Conservation (phyloP, 2,797 vertebrate species). For the Diplodus sargus region DNA sequence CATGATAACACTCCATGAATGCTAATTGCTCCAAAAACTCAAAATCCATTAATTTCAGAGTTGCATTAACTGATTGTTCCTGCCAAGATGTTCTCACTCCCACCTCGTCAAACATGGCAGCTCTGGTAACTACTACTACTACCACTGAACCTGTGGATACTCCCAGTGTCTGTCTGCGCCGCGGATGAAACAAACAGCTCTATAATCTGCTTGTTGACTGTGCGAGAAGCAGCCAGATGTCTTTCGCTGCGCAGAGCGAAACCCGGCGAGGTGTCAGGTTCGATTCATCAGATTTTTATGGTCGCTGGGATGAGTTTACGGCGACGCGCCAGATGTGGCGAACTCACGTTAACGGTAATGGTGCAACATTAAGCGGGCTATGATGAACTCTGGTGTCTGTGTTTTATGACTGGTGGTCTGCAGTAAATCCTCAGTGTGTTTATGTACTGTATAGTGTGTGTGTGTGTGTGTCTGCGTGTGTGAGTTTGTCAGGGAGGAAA, state of each 20-base stretch:
- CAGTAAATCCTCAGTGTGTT: slow-evolving; percentile 32
- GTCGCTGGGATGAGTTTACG: slow-evolving; percentile 56
- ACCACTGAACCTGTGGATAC: neutral
- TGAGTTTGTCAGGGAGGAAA: neutral
- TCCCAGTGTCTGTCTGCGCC: neutral
- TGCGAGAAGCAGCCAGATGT: slow-evolving; percentile 34
- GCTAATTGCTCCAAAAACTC: too few species aligned
- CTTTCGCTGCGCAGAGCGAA: slow-evolving; percentile 13
- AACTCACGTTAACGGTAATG: slow-evolving; percentile 49
- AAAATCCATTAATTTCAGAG: too few species aligned
- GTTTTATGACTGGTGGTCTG: slow-evolving; percentile 39
- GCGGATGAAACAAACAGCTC: slow-evolving; percentile 13
- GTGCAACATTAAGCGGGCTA: slow-evolving; percentile 47
- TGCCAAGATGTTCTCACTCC: too few species aligned
- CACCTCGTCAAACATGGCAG: too few species aligned
- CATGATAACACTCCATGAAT: too few species aligned
- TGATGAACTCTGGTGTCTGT: slow-evolving; percentile 62
- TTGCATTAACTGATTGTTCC: too few species aligned
- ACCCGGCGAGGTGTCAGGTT: slow-evolving; percentile 15
- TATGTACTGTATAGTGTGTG: slow-evolving; percentile 22
- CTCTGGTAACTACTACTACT: neutral
- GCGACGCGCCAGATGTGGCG: slow-evolving; percentile 53
- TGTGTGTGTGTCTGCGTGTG: slow-evolving; percentile 3
- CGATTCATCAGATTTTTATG: slow-evolving; percentile 53
- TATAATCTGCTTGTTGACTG: slow-evolving; percentile 12